Evolutionary conservation across 2,888 invertebrate genomes (phyloP).

Genomic region (Cheilosia impressa): DNA sequence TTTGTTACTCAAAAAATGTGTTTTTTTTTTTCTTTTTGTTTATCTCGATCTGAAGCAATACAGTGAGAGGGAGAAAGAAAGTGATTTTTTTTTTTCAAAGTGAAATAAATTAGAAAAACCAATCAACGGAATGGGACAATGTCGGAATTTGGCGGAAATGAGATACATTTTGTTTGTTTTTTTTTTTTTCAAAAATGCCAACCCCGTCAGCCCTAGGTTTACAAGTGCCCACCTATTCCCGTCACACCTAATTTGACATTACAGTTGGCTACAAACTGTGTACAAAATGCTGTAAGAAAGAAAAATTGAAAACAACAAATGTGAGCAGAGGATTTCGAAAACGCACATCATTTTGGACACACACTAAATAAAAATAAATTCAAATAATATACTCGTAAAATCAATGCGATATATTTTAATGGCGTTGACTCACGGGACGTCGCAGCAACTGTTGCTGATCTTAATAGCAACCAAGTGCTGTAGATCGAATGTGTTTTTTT

Average conservation of each 20-base stretch:
- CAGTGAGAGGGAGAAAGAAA: neutral
- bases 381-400: slow-evolving; percentile 22
- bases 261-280: slow-evolving; percentile 45
- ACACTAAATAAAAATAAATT: slow-evolving; percentile 28
- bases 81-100: neutral
- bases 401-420: slow-evolving; percentile 63
- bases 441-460: slow-evolving; percentile 68
- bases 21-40: neutral
- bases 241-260: slow-evolving; percentile 24
- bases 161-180: neutral
- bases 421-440: slow-evolving; percentile 67
- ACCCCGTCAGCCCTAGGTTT: neutral
- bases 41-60: neutral
- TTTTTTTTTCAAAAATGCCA: neutral
- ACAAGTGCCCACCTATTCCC: slow-evolving; percentile 22
- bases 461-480: slow-evolving; percentile 61
- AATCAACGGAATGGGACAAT: slow-evolving; percentile 12
- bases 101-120: slow-evolving; percentile 1
- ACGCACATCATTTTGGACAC: slow-evolving; percentile 51
- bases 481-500: neutral
- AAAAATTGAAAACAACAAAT: slow-evolving; percentile 50
- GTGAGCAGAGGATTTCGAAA: slow-evolving; percentile 45
- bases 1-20: slow-evolving; percentile 14
- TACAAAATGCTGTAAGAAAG: slow-evolving; percentile 13
- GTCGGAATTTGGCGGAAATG: neutral